Evolutionary conservation across 2,888 invertebrate genomes (phyloP).

Genomic region (Coelinius sp.): DNA sequence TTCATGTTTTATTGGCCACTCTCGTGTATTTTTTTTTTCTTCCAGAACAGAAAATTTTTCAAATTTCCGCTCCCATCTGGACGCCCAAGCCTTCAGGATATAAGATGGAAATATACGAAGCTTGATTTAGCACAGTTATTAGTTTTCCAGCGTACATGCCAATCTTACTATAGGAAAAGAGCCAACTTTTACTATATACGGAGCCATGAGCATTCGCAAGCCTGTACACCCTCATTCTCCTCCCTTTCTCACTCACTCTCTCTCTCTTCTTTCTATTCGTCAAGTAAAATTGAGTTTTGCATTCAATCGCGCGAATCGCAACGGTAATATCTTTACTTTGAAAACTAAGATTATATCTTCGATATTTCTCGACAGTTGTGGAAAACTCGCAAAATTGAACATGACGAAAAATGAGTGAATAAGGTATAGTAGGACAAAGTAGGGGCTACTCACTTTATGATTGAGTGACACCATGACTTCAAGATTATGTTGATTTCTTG

Average conservation of each 20-base stretch:
- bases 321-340: slow-evolving; percentile 51
- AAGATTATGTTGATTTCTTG: no score
- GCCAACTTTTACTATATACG: slow-evolving; percentile 35
- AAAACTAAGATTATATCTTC: slow-evolving; percentile 64
- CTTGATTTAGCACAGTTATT: slow-evolving; percentile 45
- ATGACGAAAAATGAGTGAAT: neutral
- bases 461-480: no score
- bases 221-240: slow-evolving; percentile 33
- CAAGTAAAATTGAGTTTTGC: slow-evolving; percentile 53
- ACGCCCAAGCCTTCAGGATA: slow-evolving; percentile 61
- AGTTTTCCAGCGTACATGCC: slow-evolving; percentile 56
- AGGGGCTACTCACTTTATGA: no score
- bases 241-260: neutral
- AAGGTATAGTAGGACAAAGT: neutral
- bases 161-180: slow-evolving; percentile 63
- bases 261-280: slow-evolving; percentile 14
- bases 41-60: slow-evolving; percentile 7
- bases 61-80: slow-evolving; percentile 43
- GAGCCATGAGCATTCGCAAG: no score
- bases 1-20: slow-evolving; percentile 31
- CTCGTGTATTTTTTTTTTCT: slow-evolving; percentile 30
- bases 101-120: slow-evolving; percentile 60
- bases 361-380: slow-evolving; percentile 53
- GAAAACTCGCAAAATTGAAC: neutral
- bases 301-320: slow-evolving; percentile 52